A percentile compares a stretch with the other conserved stretches of the same genome.
These are phyloP conservation scores for Congeria kusceri DNA, from an alignment of 2,888 invertebrate species.

Conservation along the genomic window DNA sequence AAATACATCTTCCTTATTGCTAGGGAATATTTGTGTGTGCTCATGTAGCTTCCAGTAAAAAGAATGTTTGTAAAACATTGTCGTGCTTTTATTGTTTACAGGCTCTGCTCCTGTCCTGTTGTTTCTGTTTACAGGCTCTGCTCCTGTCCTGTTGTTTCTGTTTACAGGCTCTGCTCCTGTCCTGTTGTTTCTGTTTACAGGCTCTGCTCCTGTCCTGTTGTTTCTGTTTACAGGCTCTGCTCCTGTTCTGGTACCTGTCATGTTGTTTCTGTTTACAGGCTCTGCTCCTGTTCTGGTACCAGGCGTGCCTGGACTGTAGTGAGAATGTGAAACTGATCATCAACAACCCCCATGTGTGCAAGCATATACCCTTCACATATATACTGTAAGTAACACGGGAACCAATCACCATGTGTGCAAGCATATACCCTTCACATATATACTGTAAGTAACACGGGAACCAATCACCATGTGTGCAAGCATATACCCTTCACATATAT, in stretches of 20 bases:
- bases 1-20: too few relatives aligned
- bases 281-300: conserved; percentile 96
- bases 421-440: too few relatives aligned
- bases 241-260: conserved; percentile 96
- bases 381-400: conserved; percentile 89
- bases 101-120: conserved; percentile 94
- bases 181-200: too few relatives aligned
- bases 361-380: conserved; percentile 98
- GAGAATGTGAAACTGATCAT: conserved; percentile 96
- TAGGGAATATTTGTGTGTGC: too few relatives aligned
- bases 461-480: too few relatives aligned
- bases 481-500: too few relatives aligned
- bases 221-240: conserved; percentile 88
- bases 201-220: too few relatives aligned
- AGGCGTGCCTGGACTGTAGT: conserved; percentile 95
- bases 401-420: too few relatives aligned
- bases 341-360: conserved; percentile 94
- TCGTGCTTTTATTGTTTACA: conserved; percentile 49
- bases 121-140: conserved; percentile 87
- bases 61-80: too few relatives aligned
- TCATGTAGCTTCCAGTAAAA: too few relatives aligned
- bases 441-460: too few relatives aligned
- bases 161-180: conserved; percentile 91
- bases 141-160: conserved; percentile 91
- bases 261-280: conserved; percentile 86